Percentiles rank a stretch among this genome's conserved stretches.
Evolutionary conservation across 2,888 invertebrate genomes (phyloP).

Genomic region (Hydrotaea cyrtoneurina): DNA sequence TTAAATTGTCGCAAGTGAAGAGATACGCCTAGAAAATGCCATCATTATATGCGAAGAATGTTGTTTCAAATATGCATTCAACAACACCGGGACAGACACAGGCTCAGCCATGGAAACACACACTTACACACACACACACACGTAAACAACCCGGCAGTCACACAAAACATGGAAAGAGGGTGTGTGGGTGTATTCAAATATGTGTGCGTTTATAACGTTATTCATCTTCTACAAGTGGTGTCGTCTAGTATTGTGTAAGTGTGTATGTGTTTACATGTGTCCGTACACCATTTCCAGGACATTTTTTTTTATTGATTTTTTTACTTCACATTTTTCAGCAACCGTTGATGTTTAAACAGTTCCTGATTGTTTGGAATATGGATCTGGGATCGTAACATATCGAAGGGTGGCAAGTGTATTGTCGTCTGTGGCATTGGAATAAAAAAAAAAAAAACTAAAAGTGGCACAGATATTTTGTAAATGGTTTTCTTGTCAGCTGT

Average conservation of each 20-base stretch:
- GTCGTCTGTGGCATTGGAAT: too few species aligned
- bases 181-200: neutral
- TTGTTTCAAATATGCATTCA: neutral
- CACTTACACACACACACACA: too few species aligned
- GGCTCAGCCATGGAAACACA: too few species aligned
- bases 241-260: neutral
- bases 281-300: neutral
- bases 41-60: conserved; percentile 12
- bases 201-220: neutral
- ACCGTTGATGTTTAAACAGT: too few species aligned
- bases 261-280: neutral
- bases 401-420: too few species aligned
- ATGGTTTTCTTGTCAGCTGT: too few species aligned
- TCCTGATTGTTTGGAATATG: too few species aligned
- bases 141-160: neutral
- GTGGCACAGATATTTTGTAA: too few species aligned
- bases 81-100: neutral
- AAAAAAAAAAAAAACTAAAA: too few species aligned
- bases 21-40: conserved; percentile 46
- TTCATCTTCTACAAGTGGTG: neutral
- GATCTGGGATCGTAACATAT: too few species aligned
- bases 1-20: conserved; percentile 37
- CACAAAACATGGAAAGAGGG: conserved; percentile 4
- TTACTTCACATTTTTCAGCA: too few species aligned
- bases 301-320: too few species aligned